Conservation (phyloP, 2,888 invertebrate species). For the Apamea crenata region DNA sequence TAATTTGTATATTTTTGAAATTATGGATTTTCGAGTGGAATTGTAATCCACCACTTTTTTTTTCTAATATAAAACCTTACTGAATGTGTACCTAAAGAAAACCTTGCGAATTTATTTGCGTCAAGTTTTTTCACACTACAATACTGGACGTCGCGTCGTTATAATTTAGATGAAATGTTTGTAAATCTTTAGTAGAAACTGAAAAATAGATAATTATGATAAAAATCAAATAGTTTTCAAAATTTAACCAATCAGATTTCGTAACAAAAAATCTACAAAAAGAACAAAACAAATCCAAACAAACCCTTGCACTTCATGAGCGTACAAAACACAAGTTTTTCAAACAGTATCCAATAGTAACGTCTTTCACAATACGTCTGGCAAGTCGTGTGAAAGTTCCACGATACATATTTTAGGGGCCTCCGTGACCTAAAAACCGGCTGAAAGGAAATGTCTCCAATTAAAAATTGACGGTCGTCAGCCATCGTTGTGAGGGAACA, state of each 20-base stretch:
- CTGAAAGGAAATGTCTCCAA: slow-evolving; percentile 83
- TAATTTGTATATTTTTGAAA: neutral
- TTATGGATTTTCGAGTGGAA: neutral
- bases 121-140: neutral
- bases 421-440: slow-evolving; percentile 79
- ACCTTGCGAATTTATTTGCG: neutral
- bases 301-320: slow-evolving; percentile 23
- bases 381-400: slow-evolving; percentile 61
- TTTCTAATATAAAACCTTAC: neutral
- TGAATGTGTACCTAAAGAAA: neutral
- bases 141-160: neutral
- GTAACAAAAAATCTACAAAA: neutral
- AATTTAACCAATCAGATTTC: neutral
- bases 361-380: slow-evolving; percentile 39
- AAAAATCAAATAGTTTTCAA: neutral
- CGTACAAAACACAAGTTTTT: slow-evolving; percentile 33
- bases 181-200: neutral
- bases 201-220: neutral
- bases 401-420: slow-evolving; percentile 76
- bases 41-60: neutral
- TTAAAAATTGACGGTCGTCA: slow-evolving; percentile 84
- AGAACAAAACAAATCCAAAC: neutral
- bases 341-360: slow-evolving; percentile 48
- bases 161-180: neutral
- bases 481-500: slow-evolving; percentile 72